These are phyloP conservation scores for Patiria miniata DNA, from an alignment of 35 echinoderm and acorn worm genomes.

Conservation along the genomic window DNA sequence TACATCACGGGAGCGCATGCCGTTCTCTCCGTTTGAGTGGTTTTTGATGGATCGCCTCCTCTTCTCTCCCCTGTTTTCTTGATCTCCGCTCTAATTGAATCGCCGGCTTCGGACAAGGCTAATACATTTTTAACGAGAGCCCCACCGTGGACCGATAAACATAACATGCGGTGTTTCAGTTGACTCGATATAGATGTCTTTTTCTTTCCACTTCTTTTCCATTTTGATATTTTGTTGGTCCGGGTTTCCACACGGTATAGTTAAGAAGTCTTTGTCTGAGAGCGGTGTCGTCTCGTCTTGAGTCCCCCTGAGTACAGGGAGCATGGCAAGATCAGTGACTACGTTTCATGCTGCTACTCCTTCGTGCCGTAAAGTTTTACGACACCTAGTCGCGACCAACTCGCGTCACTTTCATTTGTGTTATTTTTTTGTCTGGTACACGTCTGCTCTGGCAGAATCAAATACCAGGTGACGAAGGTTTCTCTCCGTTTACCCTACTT, in stretches of 20 bases:
- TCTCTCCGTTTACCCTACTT: neutral
- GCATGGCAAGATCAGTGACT: neutral
- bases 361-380: slow-evolving; percentile 26
- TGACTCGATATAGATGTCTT: neutral
- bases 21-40: slow-evolving; percentile 12
- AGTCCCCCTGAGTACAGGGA: neutral
- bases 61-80: slow-evolving; percentile 3
- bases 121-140: slow-evolving; percentile 18
- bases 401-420: neutral
- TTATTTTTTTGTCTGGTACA: neutral
- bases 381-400: slow-evolving; percentile 26
- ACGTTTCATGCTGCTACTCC: slow-evolving; percentile 1
- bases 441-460: slow-evolving; percentile 14
- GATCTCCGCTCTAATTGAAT: slow-evolving; percentile 20
- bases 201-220: neutral
- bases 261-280: slow-evolving; percentile 6
- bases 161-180: slow-evolving; percentile 21
- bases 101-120: neutral
- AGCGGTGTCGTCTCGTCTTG: neutral
- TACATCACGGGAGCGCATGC: slow-evolving; percentile 1
- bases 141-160: neutral
- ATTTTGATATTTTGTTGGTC: neutral
- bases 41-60: slow-evolving; percentile 18
- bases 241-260: neutral
- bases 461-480: slow-evolving; percentile 13